Evolutionary conservation across 2,797 vertebrate species (phyloP), one percentile per base, ranked within the genome.

Genomic region (Silurus lanzhouensis): DNA sequence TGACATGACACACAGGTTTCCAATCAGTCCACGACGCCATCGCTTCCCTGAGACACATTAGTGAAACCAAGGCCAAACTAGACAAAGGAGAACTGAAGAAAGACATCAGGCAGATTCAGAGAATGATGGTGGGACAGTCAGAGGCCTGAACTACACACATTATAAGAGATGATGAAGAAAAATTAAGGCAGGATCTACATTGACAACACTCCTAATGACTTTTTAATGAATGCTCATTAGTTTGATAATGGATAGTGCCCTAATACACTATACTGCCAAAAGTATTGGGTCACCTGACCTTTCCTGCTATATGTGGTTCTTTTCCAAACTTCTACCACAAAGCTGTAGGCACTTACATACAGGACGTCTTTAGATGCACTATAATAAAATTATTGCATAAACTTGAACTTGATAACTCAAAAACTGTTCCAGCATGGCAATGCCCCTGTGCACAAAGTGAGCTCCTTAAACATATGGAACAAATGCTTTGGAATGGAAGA

Each of bases 41-140:
- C 57, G 93, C 92, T 76, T 94, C 95, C 85, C 92, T 97, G 87
- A 95, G 92, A 91, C 92, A 95, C 91, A 97, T 96, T 90, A 86
- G 91, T 75, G 94, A 95, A 85, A 90, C 95, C 88, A 96, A 96
- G 90, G 94, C 95, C 89, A 94, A 92, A 83, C 91, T 95, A 63
- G 93, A 96, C 87, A 96, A 95, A 88, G 92, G 92, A 88, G 95
- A 94, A 90, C 93, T 96, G 84, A 93, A 95, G 77, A 94, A 92
- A 90, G 93, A 96, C 74, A 89, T 95, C 80, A 93, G 81, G 78
- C 85, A 90, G 46, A 89, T 92, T 79, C 79, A 81, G 72, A 85
- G 83, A 78, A 95, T 94, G 85, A 89, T 95, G 87, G 90, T 79
- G 27, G 89, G 94, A 74, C 89, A 94, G 19, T 87, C 90, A 81